A percentile compares a stretch with the other conserved stretches of the same genome.
Evolutionary conservation across 2,888 invertebrate species (phyloP).

Genomic region (Rotaria socialis): DNA sequence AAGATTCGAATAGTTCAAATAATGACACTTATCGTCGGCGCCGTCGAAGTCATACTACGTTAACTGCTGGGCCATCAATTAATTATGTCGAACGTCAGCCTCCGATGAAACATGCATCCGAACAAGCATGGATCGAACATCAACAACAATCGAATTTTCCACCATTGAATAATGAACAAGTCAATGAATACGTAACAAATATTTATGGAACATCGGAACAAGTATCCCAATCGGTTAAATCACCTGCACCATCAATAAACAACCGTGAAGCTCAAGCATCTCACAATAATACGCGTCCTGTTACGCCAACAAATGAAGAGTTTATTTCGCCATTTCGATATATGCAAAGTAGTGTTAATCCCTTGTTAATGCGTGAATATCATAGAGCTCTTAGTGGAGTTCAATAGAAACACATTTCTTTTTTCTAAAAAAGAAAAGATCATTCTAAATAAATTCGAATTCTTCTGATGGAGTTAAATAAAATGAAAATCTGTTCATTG

Average conservation of each 20-base stretch:
- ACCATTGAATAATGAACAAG: background rate
- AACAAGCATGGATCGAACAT: background rate
- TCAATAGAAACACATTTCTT: background rate
- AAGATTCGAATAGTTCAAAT: background rate
- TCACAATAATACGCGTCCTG: background rate
- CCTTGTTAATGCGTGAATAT: slow-evolving; percentile 8
- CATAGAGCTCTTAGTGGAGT: background rate
- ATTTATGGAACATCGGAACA: background rate
- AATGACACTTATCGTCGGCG: background rate
- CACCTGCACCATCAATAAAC: background rate
- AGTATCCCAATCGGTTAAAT: background rate
- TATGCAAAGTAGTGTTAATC: slow-evolving; percentile 35
- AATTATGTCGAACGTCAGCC: background rate
- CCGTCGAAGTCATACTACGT: background rate
- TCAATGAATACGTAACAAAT: background rate
- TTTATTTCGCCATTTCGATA: slow-evolving; percentile 18
- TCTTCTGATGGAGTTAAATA: background rate
- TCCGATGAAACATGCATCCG: background rate
- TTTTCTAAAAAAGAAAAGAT: background rate
- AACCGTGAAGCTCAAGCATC: background rate
- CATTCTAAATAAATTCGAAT: background rate
- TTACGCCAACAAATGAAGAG: background rate
- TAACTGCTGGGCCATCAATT: background rate
- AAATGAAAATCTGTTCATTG: background rate
- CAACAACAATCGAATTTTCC: too few species aligned